These are phyloP conservation scores for Drosophila mojavensis DNA, from an alignment of 1,140 invertebrate genomes.

Conservation along the genomic window DNA sequence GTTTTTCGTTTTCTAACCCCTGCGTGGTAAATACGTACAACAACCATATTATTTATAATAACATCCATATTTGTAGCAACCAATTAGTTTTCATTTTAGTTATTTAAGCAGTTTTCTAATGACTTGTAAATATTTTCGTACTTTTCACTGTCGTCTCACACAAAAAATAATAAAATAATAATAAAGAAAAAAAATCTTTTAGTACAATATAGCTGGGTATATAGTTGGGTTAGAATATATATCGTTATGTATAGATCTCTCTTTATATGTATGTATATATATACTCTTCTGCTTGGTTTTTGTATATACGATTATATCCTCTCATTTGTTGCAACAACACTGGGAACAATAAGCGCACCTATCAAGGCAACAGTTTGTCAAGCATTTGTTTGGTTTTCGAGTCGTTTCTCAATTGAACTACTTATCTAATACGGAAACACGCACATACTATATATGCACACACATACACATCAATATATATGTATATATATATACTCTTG, in stretches of 20 bases:
- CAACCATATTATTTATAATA: neutral
- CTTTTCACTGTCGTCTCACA: neutral
- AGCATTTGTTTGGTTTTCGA: constrained; percentile 22
- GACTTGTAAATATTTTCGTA: constrained; percentile 30
- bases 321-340: constrained; percentile 7
- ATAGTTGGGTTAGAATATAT: constrained; percentile 23
- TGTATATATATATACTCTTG: constrained; percentile 13
- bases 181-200: constrained; percentile 20
- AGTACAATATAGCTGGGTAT: constrained; percentile 47
- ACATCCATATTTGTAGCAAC: too few species aligned
- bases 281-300: neutral
- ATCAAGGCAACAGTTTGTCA: constrained; percentile 43
- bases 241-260: constrained; percentile 22
- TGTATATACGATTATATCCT: constrained; percentile 1
- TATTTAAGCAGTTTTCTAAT: neutral
- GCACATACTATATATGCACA: neutral
- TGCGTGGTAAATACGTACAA: neutral
- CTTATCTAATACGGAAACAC: constrained; percentile 34
- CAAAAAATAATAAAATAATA: neutral
- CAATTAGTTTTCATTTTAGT: too few species aligned
- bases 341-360: constrained; percentile 45
- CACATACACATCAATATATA: neutral
- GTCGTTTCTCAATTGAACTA: constrained; percentile 26
- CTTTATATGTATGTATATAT: constrained; percentile 18
- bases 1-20: too few species aligned